These are phyloP conservation scores for Diachrysia chrysitis DNA, from an alignment of 2,888 invertebrate species.

Conservation along the genomic window DNA sequence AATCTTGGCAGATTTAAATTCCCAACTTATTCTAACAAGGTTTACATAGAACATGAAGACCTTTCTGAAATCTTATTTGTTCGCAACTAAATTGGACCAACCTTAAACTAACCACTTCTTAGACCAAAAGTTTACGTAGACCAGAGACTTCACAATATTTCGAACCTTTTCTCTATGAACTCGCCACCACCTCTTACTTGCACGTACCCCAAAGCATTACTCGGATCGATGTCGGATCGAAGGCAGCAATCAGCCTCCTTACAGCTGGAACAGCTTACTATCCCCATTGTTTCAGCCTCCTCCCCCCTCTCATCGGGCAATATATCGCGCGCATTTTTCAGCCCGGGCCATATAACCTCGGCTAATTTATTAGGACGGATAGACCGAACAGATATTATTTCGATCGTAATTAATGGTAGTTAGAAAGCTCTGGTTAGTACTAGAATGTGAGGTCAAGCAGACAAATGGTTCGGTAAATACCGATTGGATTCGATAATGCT, in stretches of 20 bases:
- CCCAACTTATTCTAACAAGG: too few relatives aligned
- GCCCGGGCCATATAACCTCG: slow-evolving; percentile 12
- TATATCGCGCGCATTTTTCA: slow-evolving; percentile 59
- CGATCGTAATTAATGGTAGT: slow-evolving; percentile 26
- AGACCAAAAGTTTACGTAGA: too few relatives aligned
- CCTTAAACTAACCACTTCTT: too few relatives aligned
- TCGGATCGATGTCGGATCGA: slow-evolving; percentile 84
- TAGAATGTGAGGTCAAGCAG: not conserved
- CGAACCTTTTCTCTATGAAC: not conserved
- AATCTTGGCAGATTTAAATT: too few relatives aligned
- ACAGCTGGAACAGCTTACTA: slow-evolving; percentile 67
- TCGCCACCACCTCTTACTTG: slow-evolving; percentile 25
- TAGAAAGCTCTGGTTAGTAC: not conserved
- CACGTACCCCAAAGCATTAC: slow-evolving; percentile 61
- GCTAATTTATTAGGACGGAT: slow-evolving; percentile 33
- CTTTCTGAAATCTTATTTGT: too few relatives aligned
- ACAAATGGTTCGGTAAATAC: not conserved
- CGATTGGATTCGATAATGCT: not conserved
- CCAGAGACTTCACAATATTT: not conserved
- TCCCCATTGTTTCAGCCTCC: slow-evolving; percentile 60
- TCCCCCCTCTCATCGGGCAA: slow-evolving; percentile 10
- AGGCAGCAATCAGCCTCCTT: slow-evolving; percentile 76
- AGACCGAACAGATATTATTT: slow-evolving; percentile 18
- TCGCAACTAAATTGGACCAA: too few relatives aligned
- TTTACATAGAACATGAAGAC: too few relatives aligned